Evolutionary conservation across 2,888 invertebrate genomes (phyloP).

Genomic region (Nebria salina): DNA sequence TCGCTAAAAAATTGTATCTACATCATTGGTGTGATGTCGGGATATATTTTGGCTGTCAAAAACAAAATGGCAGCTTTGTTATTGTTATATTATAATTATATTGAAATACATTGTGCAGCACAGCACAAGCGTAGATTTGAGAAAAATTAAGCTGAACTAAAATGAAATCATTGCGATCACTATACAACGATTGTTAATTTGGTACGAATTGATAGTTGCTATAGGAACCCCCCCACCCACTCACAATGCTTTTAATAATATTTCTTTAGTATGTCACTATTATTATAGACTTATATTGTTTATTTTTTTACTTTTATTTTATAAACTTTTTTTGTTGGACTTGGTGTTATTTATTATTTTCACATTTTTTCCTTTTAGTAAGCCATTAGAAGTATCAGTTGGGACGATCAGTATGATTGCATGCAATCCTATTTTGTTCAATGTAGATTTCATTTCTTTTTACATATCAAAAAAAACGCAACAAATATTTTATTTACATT

Average conservation of each 20-base stretch:
- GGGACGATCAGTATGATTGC: constrained; percentile 12
- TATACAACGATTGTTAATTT: constrained; percentile 45
- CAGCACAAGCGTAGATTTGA: constrained; percentile 34
- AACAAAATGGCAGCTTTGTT: constrained; percentile 35
- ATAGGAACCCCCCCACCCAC: constrained; percentile 22
- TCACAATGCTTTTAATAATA: constrained; percentile 32
- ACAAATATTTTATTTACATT: no score
- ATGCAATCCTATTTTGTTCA: constrained; percentile 3
- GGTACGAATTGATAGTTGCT: constrained; percentile 24
- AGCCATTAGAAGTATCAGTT: not conserved
- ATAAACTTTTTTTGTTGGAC: constrained; percentile 19
- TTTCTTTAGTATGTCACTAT: not conserved
- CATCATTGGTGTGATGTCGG: constrained; percentile 42
- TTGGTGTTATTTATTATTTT: constrained; percentile 18
- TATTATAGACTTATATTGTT: constrained; percentile 2
- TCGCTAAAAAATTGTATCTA: constrained; percentile 37
- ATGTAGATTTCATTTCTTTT: not conserved
- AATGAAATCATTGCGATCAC: constrained; percentile 25
- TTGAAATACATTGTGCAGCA: constrained; percentile 17
- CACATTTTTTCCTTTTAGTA: not conserved
- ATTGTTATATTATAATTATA: constrained; percentile 44
- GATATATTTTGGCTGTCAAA: constrained; percentile 39
- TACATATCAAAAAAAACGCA: constrained; percentile 7
- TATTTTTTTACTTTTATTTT: constrained; percentile 12
- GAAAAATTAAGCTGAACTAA: constrained; percentile 17